Conservation (phyloP, 2,888 invertebrate genomes). For the Lochmaea capreae region DNA sequence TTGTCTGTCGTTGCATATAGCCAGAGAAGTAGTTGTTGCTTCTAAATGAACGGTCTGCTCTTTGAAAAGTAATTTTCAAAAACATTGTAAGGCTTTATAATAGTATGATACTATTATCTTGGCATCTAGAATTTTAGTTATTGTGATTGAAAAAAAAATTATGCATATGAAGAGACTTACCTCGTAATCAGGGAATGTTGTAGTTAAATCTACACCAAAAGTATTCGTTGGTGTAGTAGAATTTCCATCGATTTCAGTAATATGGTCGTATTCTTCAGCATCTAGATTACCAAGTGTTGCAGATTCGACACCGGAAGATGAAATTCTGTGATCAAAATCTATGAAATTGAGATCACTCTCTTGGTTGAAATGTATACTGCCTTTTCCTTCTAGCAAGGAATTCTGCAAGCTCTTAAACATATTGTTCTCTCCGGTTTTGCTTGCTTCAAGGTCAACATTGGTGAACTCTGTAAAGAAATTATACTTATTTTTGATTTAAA, state of each 20-base stretch:
- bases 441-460: background rate
- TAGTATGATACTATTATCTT: too few species aligned
- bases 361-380: slow-evolving; percentile 29
- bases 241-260: background rate
- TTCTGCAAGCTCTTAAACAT: background rate
- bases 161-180: slow-evolving; percentile 18
- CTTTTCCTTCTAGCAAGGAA: slow-evolving; percentile 11
- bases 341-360: slow-evolving; percentile 7
- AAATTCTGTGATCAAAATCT: slow-evolving; percentile 6
- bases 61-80: too few species aligned
- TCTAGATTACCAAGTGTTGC: background rate
- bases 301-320: background rate
- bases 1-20: too few species aligned
- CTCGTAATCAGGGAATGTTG: slow-evolving; percentile 36
- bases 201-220: slow-evolving; percentile 33
- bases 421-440: background rate
- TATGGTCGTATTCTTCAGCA: background rate
- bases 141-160: too few species aligned
- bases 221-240: slow-evolving; percentile 4
- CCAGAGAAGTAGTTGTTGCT: too few species aligned
- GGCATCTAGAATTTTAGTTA: background rate
- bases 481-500: too few species aligned
- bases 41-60: too few species aligned
- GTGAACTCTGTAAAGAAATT: background rate
- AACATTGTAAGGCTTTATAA: too few species aligned